Evolutionary conservation across 2,888 invertebrate species (phyloP).

Genomic region (Agrochola lychnidis): DNA sequence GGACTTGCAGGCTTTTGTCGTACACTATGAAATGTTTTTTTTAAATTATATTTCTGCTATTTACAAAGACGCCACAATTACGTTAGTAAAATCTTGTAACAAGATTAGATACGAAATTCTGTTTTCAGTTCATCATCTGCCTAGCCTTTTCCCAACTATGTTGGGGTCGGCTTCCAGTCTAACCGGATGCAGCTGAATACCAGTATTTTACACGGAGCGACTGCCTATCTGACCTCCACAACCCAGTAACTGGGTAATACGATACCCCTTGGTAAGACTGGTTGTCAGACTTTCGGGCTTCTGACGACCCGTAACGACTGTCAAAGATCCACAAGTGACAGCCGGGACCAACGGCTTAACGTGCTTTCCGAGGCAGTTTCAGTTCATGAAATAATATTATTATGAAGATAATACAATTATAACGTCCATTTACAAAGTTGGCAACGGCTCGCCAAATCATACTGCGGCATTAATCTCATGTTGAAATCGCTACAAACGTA

Average conservation of each 20-base stretch:
- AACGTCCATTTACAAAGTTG: constrained; percentile 62
- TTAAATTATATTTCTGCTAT: not conserved
- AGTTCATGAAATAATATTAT: constrained; percentile 6
- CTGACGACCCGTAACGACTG: too few relatives aligned
- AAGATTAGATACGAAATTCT: not conserved
- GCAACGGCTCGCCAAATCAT: constrained; percentile 69
- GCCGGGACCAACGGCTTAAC: too few relatives aligned
- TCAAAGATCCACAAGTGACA: too few relatives aligned
- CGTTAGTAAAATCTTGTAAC: not conserved
- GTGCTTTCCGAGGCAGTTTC: too few relatives aligned
- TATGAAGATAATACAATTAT: constrained; percentile 42
- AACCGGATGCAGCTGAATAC: too few relatives aligned
- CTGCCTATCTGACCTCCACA: too few relatives aligned
- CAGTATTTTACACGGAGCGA: too few relatives aligned
- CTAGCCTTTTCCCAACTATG: too few relatives aligned
- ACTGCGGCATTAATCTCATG: constrained; percentile 70
- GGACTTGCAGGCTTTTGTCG: constrained; percentile 30
- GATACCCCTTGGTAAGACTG: too few relatives aligned
- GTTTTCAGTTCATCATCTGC: constrained; percentile 26
- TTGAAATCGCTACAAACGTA: constrained; percentile 59
- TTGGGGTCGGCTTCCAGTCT: too few relatives aligned
- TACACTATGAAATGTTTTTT: constrained; percentile 4
- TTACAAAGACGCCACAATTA: not conserved
- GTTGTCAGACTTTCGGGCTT: too few relatives aligned
- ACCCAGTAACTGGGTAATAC: too few relatives aligned